Percentiles rank a stretch among this genome's conserved stretches.
phyloP scores from a whole-genome alignment of 2,888 invertebrate genomes.

The Gymnoscelis rufifasciata region DNA sequence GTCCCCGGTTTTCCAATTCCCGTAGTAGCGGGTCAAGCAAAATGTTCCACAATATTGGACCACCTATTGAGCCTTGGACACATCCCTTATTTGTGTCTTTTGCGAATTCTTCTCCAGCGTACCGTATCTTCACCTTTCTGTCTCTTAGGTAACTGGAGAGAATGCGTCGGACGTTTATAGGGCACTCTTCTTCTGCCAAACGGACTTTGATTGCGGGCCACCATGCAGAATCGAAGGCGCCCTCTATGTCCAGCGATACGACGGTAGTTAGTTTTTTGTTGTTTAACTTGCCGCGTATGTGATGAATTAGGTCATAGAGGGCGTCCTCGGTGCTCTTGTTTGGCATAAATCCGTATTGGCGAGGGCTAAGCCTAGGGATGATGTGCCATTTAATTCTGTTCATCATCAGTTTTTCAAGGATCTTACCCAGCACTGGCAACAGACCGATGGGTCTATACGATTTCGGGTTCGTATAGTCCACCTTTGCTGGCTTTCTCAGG shows the following conservation, averaged over 20 bases:
- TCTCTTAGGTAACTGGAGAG: slow-evolving; percentile 10
- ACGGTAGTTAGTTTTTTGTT: background rate
- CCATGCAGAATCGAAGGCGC: background rate
- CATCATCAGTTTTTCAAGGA: slow-evolving; percentile 6
- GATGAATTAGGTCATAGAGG: too few species aligned
- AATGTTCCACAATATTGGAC: slow-evolving; percentile 21
- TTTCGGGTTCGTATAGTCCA: slow-evolving; percentile 18
- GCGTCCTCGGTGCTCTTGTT: slow-evolving; percentile 8
- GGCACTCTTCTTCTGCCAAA: slow-evolving; percentile 12
- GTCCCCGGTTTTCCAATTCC: background rate
- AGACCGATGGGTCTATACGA: slow-evolving; percentile 29
- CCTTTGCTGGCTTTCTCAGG: slow-evolving; percentile 1
- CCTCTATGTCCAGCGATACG: background rate
- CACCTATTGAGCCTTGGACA: slow-evolving; percentile 2
- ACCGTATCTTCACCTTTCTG: slow-evolving; percentile 14
- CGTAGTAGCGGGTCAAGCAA: slow-evolving; percentile 18
- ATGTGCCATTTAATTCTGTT: slow-evolving; percentile 1
- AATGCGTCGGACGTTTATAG: slow-evolving; percentile 3
- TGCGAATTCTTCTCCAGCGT: slow-evolving; percentile 11
- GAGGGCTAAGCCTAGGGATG: background rate
- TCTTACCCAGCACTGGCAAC: slow-evolving; percentile 25
- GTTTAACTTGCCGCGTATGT: background rate
- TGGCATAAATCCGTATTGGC: slow-evolving; percentile 4
- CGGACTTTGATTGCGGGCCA: slow-evolving; percentile 12
- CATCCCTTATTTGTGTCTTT: background rate